Evolutionary conservation across 2,797 vertebrate genomes (phyloP).

Genomic region (Hyperoplus lanceolatus): DNA sequence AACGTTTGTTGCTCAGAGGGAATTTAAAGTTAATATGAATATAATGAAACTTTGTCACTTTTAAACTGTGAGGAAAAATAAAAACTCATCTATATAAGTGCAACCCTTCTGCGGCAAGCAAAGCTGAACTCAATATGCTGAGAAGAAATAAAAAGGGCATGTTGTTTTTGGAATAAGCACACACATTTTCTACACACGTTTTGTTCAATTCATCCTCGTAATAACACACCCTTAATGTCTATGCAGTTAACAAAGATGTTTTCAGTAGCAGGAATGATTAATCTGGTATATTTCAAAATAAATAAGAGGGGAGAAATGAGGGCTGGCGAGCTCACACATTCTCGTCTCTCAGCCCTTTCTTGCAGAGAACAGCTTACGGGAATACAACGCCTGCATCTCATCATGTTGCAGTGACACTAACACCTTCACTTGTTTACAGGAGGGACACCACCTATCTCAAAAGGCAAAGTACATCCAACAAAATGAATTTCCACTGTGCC

Average conservation of each 20-base stretch:
- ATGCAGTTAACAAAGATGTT: constrained; percentile 8
- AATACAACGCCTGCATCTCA: constrained; percentile 26
- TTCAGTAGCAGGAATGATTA: constrained; percentile 58
- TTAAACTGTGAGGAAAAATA: constrained; percentile 27
- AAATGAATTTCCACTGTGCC: constrained; percentile 26
- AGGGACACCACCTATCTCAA: constrained; percentile 37
- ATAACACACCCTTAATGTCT: constrained; percentile 2
- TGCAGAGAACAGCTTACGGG: neutral
- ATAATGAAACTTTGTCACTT: constrained; percentile 2
- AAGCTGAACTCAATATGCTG: neutral
- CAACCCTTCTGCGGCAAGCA: constrained; percentile 21
- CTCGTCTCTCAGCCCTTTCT: neutral
- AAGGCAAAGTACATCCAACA: constrained; percentile 41
- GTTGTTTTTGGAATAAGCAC: constrained; percentile 34
- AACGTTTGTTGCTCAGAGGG: neutral
- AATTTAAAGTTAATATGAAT: neutral
- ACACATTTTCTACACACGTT: constrained; percentile 16
- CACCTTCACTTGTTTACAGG: constrained; percentile 45
- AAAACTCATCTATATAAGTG: constrained; percentile 5
- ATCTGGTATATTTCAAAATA: constrained; percentile 44
- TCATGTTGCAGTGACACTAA: constrained; percentile 36
- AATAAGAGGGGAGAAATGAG: constrained; percentile 41
- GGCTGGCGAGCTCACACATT: neutral
- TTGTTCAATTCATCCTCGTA: constrained; percentile 10
- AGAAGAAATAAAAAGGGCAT: constrained; percentile 13